These are phyloP conservation scores for Geococcyx californianus DNA, from an alignment of 2,113 vertebrate genomes.

Conservation along the genomic window DNA sequence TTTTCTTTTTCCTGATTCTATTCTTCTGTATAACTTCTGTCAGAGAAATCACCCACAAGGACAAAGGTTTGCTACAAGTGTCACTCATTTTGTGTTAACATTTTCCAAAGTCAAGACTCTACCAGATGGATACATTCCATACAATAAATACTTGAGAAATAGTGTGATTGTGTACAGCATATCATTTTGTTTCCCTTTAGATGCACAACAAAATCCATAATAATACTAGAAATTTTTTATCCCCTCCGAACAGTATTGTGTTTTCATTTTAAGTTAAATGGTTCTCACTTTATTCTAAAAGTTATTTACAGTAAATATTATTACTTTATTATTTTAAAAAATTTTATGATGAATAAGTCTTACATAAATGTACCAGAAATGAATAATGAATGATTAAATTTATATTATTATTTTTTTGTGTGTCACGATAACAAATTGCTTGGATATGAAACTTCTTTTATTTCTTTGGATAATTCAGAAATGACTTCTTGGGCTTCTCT, in stretches of 20 bases:
- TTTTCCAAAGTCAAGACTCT: not conserved
- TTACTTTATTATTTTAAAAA: no score
- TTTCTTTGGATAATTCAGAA: not conserved
- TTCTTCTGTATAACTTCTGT: slow-evolving; percentile 29
- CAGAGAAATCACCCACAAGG: not conserved
- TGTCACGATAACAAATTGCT: not conserved
- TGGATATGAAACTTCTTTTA: not conserved
- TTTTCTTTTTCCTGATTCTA: not conserved
- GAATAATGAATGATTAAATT: not conserved
- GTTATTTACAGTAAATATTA: not conserved
- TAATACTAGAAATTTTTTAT: rapidly evolving
- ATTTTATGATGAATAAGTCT: not conserved
- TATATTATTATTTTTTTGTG: not conserved
- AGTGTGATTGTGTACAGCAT: not conserved
- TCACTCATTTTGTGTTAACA: slow-evolving; percentile 9
- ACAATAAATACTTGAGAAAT: not conserved
- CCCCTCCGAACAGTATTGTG: not conserved
- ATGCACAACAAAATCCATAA: not conserved
- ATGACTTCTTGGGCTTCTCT: not conserved
- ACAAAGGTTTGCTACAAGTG: slow-evolving; percentile 7
- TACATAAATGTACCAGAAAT: not conserved
- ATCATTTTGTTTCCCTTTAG: not conserved
- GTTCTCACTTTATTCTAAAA: not conserved
- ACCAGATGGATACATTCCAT: not conserved
- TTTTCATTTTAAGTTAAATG: not conserved